Conservation (phyloP, 2,113 vertebrate genomes). For the Triplophysa rosa region DNA sequence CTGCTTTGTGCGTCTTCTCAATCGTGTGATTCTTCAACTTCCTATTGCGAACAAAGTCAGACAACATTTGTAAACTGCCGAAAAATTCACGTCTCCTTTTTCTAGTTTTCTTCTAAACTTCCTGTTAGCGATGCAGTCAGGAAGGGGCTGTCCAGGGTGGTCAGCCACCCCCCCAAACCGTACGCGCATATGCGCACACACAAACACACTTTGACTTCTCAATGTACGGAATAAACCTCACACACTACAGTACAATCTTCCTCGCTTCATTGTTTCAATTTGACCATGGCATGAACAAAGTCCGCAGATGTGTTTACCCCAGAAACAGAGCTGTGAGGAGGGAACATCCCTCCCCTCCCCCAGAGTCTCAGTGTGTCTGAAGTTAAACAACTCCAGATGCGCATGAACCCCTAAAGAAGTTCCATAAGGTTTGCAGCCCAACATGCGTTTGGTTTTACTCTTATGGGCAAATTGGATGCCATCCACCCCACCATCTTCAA, state of each 20-base stretch:
- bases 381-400: conserved; percentile 55
- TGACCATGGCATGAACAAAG: conserved; percentile 17
- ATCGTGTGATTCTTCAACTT: not conserved
- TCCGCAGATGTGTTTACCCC: not conserved
- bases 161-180: conserved; percentile 59
- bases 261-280: not conserved
- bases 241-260: not conserved
- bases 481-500: conserved; percentile 9
- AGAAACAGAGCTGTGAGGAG: conserved; percentile 13
- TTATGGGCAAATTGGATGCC: conserved; percentile 14
- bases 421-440: conserved; percentile 31
- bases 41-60: not conserved
- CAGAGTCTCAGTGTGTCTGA: conserved; percentile 27
- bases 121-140: conserved; percentile 82
- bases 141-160: conserved; percentile 85
- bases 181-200: not conserved
- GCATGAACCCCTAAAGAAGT: conserved; percentile 12
- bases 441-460: conserved; percentile 39
- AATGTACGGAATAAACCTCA: not conserved
- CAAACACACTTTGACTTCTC: not conserved
- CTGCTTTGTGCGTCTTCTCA: conserved; percentile 4
- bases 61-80: conserved; percentile 56
- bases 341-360: conserved; percentile 5
- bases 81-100: conserved; percentile 36
- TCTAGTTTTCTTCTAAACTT: conserved; percentile 74